A percentile compares a stretch with the other conserved stretches of the same genome.
Conservation (phyloP, 2,113 vertebrate genomes). For the Paradisaea rubra region DNA sequence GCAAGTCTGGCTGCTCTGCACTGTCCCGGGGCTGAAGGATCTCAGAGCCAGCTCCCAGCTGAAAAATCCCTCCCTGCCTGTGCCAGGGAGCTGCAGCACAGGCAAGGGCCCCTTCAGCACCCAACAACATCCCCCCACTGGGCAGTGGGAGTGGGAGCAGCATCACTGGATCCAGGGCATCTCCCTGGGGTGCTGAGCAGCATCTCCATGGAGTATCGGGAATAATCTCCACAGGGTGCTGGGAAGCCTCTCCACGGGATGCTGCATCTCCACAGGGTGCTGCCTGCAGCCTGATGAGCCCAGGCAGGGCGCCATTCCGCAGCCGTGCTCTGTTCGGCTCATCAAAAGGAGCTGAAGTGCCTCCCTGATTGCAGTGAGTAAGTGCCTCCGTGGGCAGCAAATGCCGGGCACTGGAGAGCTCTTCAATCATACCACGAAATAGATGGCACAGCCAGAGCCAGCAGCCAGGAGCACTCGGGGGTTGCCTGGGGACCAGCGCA, state of each 20-base stretch:
- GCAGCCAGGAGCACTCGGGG: not conserved
- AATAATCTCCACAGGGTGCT: not conserved
- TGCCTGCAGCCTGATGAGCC: not conserved
- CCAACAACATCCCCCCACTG: fast-evolving
- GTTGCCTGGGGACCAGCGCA: not conserved
- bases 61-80: not conserved
- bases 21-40: not conserved
- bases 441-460: not conserved
- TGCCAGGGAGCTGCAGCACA: not conserved
- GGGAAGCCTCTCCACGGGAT: not conserved
- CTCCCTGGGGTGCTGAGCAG: not conserved
- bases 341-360: not conserved
- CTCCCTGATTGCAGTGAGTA: conserved; percentile 7
- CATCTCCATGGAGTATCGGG: not conserved
- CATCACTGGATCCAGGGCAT: not conserved
- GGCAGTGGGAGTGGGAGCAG: not conserved
- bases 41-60: fast-evolving
- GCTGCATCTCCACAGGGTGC: not conserved
- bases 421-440: conserved; percentile 22
- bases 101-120: not conserved
- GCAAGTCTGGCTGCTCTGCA: not conserved
- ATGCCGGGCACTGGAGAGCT: conserved; percentile 22
- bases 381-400: not conserved
- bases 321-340: not conserved
- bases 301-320: not conserved